Evolutionary conservation across 1,140 invertebrate species (phyloP), one percentile per base, ranked within the genome.

Genomic region (Goniozus legneri): DNA sequence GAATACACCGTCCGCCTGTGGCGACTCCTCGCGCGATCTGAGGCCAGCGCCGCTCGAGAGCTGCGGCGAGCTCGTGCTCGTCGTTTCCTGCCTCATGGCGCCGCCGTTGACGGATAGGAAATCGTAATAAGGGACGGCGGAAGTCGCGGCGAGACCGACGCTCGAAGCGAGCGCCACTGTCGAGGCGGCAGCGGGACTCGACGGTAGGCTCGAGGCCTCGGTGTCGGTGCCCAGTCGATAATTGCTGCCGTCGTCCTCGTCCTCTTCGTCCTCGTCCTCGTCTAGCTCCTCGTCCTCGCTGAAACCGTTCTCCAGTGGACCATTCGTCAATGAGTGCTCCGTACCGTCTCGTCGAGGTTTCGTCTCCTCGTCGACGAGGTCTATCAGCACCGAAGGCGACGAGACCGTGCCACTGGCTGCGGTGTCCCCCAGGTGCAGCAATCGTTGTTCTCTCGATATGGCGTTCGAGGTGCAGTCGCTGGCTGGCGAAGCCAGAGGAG

Each of bases 31-130:
- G 72, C 72, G 47, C 56, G 67, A 20, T 13, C 39, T 43, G 66
- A 73, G 22, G 22, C 49, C 61, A 8, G 30, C 21, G 1, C 45
- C 52, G 14, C 58, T 68, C 1, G 65, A 70, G 8, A 73, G 24
- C 20, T 69, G 73, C 0, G 71, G 69, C 6, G 71, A 74, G 36
- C 69, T 75, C 1, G 72, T 75, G 33, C 68, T 73, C 3, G 71
- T 75, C 12, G 65, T 65, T 40, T 75, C 74, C 39, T 76, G 72
- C 10, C 69, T 45, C 64, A 73, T 69, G 2, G 64, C 50, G 4
- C 69, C 62, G 3, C 66, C 64, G 39, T 68, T 71, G 3, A 73
- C 74, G 18, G 70, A 67, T 1, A 76, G 50, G 27, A 76, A 75
- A 10, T 68, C 62, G 48, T 73, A 75, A 40, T 73, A 73, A 3